Evolutionary conservation across 1,140 invertebrate genomes (phyloP).

Genomic region (Sinella curviseta): DNA sequence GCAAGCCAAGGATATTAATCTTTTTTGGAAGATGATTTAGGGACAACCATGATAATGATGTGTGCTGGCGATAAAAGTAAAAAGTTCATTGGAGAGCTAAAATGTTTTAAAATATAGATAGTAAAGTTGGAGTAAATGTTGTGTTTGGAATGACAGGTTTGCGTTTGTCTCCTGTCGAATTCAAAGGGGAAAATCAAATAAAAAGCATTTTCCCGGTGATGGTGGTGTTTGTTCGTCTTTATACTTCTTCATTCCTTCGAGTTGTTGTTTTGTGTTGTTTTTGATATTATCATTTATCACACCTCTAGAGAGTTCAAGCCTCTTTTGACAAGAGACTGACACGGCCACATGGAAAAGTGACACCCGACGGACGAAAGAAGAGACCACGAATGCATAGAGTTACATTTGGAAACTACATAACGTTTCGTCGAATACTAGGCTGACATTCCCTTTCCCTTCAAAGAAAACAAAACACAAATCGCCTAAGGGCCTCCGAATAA

Average conservation of each 20-base stretch:
- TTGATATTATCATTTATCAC: conserved; percentile 19
- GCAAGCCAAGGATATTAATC: conserved; percentile 11
- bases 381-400: not conserved
- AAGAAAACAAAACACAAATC: not conserved
- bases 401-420: not conserved
- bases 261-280: not conserved
- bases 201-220: not conserved
- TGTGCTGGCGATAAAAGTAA: not conserved
- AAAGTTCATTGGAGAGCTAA: not conserved
- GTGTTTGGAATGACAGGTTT: conserved; percentile 1
- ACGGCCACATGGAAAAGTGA: conserved; percentile 18
- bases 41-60: not conserved
- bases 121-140: too few species aligned
- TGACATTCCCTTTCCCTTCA: not conserved
- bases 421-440: not conserved
- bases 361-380: not conserved
- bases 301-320: conserved; percentile 1
- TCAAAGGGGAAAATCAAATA: not conserved
- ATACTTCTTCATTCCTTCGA: not conserved
- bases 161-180: not conserved
- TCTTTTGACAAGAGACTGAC: conserved; percentile 25
- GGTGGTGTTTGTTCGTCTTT: not conserved
- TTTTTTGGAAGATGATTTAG: not conserved
- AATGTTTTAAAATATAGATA: conserved; percentile 5
- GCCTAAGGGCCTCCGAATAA: not conserved